phyloP scores from a whole-genome alignment of 1,140 invertebrate genomes.

The Brachionus rubens region DNA sequence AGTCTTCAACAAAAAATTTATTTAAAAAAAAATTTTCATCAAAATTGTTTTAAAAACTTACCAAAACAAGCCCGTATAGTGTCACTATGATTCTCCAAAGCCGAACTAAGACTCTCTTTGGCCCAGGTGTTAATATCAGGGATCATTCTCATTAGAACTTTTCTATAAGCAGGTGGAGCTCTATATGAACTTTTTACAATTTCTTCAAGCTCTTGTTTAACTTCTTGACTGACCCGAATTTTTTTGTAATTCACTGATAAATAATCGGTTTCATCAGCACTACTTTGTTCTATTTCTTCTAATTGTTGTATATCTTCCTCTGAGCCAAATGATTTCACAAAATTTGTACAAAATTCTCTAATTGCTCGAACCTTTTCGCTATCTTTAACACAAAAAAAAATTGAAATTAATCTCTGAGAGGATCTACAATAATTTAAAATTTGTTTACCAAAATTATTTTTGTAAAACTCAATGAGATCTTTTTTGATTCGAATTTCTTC shows the following conservation, averaged over 20 bases:
- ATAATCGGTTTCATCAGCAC: not conserved
- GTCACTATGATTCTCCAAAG: not conserved
- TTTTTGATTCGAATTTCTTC: not conserved
- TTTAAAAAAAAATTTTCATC: not conserved
- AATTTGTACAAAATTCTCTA: not conserved
- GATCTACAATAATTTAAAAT: not conserved
- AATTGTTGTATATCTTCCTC: not conserved
- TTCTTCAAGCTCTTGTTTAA: too few relatives aligned
- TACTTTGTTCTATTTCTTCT: not conserved
- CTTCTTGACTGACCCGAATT: too few relatives aligned
- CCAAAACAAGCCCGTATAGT: slow-evolving; percentile 17
- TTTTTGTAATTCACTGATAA: too few relatives aligned
- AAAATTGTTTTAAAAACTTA: not conserved
- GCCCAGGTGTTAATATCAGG: not conserved
- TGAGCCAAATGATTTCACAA: not conserved
- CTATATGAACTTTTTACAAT: too few relatives aligned
- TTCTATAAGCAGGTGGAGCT: too few relatives aligned
- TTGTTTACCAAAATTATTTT: not conserved
- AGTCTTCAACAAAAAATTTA: not conserved
- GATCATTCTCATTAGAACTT: slow-evolving; percentile 16
- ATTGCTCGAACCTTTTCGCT: not conserved
- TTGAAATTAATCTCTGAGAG: not conserved
- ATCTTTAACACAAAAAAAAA: not conserved
- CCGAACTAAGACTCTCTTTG: not conserved
- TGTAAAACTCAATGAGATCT: not conserved